Percentiles rank a stretch among this genome's conserved stretches.
These are phyloP conservation scores for Pteronura brasiliensis DNA, from an alignment of 2,113 vertebrate species.

Conservation along the genomic window DNA sequence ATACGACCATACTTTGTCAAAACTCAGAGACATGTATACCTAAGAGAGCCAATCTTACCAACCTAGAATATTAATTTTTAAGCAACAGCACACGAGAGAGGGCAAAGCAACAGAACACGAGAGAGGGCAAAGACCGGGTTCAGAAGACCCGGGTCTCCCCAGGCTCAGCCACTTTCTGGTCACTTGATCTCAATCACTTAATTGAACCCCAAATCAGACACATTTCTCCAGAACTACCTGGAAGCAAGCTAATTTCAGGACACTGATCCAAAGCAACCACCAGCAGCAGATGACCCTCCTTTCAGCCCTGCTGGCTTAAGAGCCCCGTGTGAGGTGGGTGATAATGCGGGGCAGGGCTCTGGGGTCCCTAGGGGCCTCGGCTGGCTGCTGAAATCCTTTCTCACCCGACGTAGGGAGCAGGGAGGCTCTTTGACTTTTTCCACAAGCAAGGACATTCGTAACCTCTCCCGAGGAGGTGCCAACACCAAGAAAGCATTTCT, in stretches of 20 bases:
- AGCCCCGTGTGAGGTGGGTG: not conserved
- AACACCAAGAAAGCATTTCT: not conserved
- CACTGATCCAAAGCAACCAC: not conserved
- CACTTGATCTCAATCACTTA: not conserved
- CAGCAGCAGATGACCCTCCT: not conserved
- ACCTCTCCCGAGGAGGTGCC: not conserved
- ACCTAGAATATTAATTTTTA: not conserved
- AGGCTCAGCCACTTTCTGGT: not conserved
- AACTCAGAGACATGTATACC: not conserved
- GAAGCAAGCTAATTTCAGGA: not conserved
- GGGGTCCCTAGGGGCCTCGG: fast-evolving
- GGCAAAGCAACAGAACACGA: too few species aligned
- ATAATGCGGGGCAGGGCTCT: not conserved
- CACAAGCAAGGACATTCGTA: too few species aligned
- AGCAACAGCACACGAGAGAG: not conserved
- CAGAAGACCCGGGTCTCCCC: not conserved
- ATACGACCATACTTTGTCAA: not conserved
- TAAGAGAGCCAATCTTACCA: not conserved
- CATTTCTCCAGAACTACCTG: not conserved
- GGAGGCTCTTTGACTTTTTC: not conserved
- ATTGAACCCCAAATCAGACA: not conserved
- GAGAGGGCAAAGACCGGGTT: not conserved
- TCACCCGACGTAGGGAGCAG: not conserved
- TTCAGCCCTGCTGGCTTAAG: not conserved
- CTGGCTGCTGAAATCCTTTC: not conserved